Base-by-base conservation (phyloP, 2,797 vertebrate species). In the Tokudaia muenninki region DNA sequence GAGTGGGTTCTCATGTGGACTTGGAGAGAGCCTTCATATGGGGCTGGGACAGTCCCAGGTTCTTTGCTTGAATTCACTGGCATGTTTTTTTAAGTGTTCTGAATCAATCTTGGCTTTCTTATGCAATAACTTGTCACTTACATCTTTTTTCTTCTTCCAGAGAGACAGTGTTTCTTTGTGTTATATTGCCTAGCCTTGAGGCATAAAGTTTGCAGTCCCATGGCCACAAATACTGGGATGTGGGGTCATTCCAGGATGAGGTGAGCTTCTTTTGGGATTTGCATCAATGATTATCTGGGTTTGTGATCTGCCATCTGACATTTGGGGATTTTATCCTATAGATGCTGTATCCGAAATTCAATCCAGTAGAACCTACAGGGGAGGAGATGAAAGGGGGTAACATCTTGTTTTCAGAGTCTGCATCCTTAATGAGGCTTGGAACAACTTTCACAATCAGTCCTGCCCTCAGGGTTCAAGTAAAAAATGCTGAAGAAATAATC, bases 401-500 rank as follows among this genome's bases (percentile, higher is more conserved):
- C 1, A 29, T 34, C 72, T 41, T 84, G 6, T 93, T 24, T 57
- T 22, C 21, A 87, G 34, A 44, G 41, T 70, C 29, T 47, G 34
- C 37, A 75, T 29, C 12, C 86, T 11, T 78, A 52, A 80, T 26
- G 34, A 82, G 88, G 24, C 41, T 94, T 91, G 61, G 50, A 93
- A 89, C 34, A 87, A n/a, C 75, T 75, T 95, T 65, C 47, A 82
- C 91, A 41, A 91, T 94, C 74, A 75, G 29, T 22, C 74, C 1
- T 12, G 21, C 10, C 52, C 70, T 96, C 79, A 44, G 41, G 65
- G 77, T 72, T 92, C 41, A 79, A 97, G 55, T 31, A 74, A 26
- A 84, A 88, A 81, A 94, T 19, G 82, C 29, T 55, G 50, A 88
- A 95, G 78, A 92, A 89, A 78, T n/a, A 89, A 78, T n/a, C 47